phyloP scores from a whole-genome alignment of 1,140 invertebrate species.

The Drosophila carrolli region DNA sequence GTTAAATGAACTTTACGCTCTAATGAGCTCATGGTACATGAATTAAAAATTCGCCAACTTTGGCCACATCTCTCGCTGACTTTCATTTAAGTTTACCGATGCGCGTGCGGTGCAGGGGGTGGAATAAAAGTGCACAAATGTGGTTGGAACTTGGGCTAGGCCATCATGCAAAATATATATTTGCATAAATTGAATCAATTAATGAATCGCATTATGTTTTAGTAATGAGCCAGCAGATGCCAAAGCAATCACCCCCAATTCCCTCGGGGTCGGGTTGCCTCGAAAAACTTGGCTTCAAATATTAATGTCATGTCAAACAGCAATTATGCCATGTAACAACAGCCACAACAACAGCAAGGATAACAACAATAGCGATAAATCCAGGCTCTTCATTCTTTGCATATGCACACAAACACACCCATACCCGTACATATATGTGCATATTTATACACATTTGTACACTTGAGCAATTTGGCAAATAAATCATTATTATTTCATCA shows the following conservation, averaged over 20 bases:
- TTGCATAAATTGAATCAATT: slow-evolving; percentile 55
- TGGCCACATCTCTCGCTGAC: slow-evolving; percentile 41
- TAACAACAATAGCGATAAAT: slow-evolving; percentile 60
- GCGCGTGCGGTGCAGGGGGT: not conserved
- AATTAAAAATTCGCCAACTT: slow-evolving; percentile 52
- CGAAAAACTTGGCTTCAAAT: slow-evolving; percentile 64
- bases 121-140: not conserved
- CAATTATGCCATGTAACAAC: slow-evolving; percentile 77
- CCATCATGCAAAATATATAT: slow-evolving; percentile 29
- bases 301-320: slow-evolving; percentile 83
- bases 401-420: slow-evolving; percentile 30
- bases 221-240: slow-evolving; percentile 42
- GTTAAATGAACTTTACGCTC: slow-evolving; percentile 81
- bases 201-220: slow-evolving; percentile 54
- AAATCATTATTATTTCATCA: slow-evolving; percentile 83
- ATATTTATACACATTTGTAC: slow-evolving; percentile 53
- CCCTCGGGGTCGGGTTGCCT: slow-evolving; percentile 7
- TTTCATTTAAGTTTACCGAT: slow-evolving; percentile 31
- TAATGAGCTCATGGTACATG: slow-evolving; percentile 73
- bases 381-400: slow-evolving; percentile 60
- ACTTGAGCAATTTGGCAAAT: slow-evolving; percentile 81
- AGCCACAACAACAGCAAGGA: slow-evolving; percentile 28
- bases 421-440: slow-evolving; percentile 21
- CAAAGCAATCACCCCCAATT: slow-evolving; percentile 24
- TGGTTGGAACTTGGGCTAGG: not conserved